Percentiles rank a stretch among this genome's conserved stretches.
These are phyloP conservation scores for Smutsia temminckii DNA, from an alignment of 2,797 vertebrate species.

Conservation along the genomic window DNA sequence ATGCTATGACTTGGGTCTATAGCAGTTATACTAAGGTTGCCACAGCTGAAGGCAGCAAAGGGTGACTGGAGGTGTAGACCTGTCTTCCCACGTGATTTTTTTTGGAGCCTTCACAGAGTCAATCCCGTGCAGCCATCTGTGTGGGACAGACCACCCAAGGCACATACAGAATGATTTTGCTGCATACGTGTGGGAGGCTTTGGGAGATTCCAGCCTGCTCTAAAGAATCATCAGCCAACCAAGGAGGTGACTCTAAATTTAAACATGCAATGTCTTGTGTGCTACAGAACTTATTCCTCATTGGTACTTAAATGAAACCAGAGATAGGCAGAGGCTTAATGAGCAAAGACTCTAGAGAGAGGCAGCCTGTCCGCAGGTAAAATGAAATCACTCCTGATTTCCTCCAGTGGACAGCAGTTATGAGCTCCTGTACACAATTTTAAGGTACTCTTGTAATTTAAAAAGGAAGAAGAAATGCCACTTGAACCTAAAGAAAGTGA, in stretches of 20 bases:
- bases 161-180: background rate
- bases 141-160: background rate
- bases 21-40: background rate
- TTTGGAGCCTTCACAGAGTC: background rate
- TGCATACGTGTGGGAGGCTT: background rate
- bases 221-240: background rate
- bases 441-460: conserved; percentile 74
- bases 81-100: background rate
- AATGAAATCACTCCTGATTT: conserved; percentile 58
- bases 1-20: background rate
- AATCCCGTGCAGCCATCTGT: background rate
- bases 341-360: conserved; percentile 65
- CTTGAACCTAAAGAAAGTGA: conserved; percentile 85
- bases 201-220: background rate
- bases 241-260: background rate
- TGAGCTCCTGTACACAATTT: conserved; percentile 63
- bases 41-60: background rate
- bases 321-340: conserved; percentile 61
- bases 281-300: conserved; percentile 33
- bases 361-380: background rate
- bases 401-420: conserved; percentile 66
- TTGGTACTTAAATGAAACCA: background rate
- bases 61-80: background rate
- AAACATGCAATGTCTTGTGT: background rate
- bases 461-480: conserved; percentile 45